Percentiles rank a stretch among this genome's conserved stretches.
These are phyloP conservation scores for Pocillopora meandrina DNA, from an alignment of 92 coral and sea anemone genomes.

Conservation along the genomic window DNA sequence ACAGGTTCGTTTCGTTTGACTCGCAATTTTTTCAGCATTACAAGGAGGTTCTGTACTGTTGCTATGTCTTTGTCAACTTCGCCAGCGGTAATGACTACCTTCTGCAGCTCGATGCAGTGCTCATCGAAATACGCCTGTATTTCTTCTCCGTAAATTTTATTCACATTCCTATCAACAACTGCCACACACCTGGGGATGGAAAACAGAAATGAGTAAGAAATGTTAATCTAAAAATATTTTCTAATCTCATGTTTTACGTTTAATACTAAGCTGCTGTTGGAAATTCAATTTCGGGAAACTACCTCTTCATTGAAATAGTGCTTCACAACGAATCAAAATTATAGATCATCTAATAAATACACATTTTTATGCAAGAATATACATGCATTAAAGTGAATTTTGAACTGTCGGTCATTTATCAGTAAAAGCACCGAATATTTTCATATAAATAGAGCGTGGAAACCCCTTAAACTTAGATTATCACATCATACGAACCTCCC, in stretches of 20 bases:
- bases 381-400: too few relatives aligned
- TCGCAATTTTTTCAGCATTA: slow-evolving; percentile 39
- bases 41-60: slow-evolving; percentile 61
- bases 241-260: too few relatives aligned
- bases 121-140: slow-evolving; percentile 58
- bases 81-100: slow-evolving; percentile 55
- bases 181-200: slow-evolving; percentile 48
- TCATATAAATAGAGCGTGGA: too few relatives aligned
- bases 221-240: too few relatives aligned
- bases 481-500: slow-evolving; percentile 35
- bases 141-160: slow-evolving; percentile 51
- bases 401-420: too few relatives aligned
- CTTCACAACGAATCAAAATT: too few relatives aligned
- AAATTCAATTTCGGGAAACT: too few relatives aligned
- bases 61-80: slow-evolving; percentile 71
- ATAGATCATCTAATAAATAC: too few relatives aligned
- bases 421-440: too few relatives aligned
- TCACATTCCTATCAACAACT: slow-evolving; percentile 64
- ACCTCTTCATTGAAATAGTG: too few relatives aligned
- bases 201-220: background rate
- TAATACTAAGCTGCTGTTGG: too few relatives aligned
- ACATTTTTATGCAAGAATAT: too few relatives aligned
- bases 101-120: slow-evolving; percentile 46
- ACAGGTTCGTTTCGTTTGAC: slow-evolving; percentile 70
- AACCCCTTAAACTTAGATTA: background rate